phyloP scores from a whole-genome alignment of 2,888 invertebrate species.

The Ischnura elegans region DNA sequence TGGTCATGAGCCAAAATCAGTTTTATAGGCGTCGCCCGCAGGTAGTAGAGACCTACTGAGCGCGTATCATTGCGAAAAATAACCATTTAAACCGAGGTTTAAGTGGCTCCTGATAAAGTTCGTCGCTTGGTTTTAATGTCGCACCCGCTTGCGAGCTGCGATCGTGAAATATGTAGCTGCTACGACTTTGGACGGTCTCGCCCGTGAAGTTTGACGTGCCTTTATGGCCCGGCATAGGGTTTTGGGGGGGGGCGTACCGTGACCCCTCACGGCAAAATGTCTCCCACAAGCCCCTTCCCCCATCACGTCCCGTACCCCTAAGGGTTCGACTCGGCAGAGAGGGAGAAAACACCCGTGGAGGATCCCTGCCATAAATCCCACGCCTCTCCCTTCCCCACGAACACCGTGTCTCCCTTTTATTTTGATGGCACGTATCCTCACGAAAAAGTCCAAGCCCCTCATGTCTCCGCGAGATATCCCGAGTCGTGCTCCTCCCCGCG shows the following conservation, averaged over 20 bases:
- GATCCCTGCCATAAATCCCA: background rate
- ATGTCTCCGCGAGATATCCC: too few species aligned
- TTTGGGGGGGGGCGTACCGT: background rate
- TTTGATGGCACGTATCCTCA: background rate
- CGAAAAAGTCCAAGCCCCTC: background rate
- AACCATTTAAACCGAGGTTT: background rate
- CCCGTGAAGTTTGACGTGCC: background rate
- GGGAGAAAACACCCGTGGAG: background rate
- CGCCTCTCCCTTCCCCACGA: background rate
- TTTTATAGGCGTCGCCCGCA: background rate
- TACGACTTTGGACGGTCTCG: background rate
- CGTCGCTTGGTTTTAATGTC: background rate
- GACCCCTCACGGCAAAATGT: background rate
- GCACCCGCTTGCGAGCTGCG: background rate
- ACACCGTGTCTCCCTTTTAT: background rate
- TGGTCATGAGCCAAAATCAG: background rate
- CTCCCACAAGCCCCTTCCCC: background rate
- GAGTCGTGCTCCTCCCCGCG: background rate
- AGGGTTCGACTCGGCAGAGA: background rate
- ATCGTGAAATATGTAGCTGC: constrained; percentile 27
- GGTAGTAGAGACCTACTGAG: too few species aligned
- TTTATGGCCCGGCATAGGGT: too few species aligned
- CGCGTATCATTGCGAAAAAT: background rate
- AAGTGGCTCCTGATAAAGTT: background rate
- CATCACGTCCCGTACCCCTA: background rate